Base-by-base conservation (phyloP, 92 coral and sea anemone species). In the Scolanthus callimorphus region DNA sequence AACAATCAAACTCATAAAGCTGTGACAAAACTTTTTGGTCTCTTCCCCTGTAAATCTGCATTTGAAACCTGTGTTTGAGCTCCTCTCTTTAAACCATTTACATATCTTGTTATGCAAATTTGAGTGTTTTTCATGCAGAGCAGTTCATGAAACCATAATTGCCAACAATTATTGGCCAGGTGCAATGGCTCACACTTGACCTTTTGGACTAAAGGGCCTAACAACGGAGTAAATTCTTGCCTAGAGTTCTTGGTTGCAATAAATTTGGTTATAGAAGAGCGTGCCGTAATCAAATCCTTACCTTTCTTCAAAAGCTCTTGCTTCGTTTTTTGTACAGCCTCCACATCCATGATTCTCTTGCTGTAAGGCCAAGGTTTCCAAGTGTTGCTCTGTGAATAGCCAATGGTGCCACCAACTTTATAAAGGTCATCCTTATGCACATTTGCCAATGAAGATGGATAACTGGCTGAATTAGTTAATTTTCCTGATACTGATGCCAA, bases 381-480 rank as follows among this genome's bases (percentile, higher is more conserved):
- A 29, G 66, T 79, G 50, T 74, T 26, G 11, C 74, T 59, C 26
- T 27, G 21, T 25, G 27, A 60, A 67, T 15, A 13, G 22, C 67
- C 67, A 27, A 80, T 37, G 60, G 47, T 74, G 49, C 55, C 69
- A 31, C 60, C 70, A 30, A 37, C 30, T 15, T 66, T 48, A 38
- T 44, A 44, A 39, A 49, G 38, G 6, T 66, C 44, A 31, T 56
- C 50, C 41, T 48, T 23, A 29, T 47, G 51, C 41, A 74, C 83
- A 74, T 85, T 85, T 39, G 79, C 87, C 74, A 80, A 85, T 38
- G 87, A 65, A 43, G 63, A 63, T 47, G 74, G 74, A 51, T 84
- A 84, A n/a, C 49, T 60, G 31, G 82, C 71, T 19, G 81, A 54
- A 55, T 83, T 83, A 23, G 15, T 57, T 39, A 78, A 63, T 31